Evolutionary conservation across 2,113 vertebrate genomes (phyloP), one percentile per base, ranked within the genome.

Genomic region (Catharus minimus): DNA sequence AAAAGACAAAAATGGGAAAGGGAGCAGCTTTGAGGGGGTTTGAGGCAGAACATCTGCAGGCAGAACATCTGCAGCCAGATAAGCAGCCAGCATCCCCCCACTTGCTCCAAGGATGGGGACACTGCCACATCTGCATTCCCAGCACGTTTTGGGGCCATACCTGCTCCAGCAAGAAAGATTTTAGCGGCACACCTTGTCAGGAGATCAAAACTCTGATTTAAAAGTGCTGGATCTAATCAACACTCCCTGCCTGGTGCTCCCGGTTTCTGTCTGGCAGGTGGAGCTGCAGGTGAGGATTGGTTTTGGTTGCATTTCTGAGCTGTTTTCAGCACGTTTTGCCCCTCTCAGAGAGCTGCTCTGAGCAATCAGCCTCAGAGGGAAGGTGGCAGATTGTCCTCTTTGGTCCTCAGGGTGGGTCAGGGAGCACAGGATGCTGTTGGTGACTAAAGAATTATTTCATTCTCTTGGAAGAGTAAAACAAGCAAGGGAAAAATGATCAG

Each of bases 141-240:
- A 43, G 36, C 32, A 5, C 0, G 3, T 23, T 46, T 43, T 14
- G 16, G 61, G 21, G 32, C 24, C 36, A 1, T 4, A 27, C 10
- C 27, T 52, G 52, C 47, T 58, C 52, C 8, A 57, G 49, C 30
- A 27, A 65, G 60, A 2, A 3, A 15, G 1, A 7, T 41, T 61
- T 65, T 3, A 41, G 52, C 86, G 43, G 44, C 28, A 39, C 43
- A 21, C 23, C 32, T 56, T 14, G 6, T 49, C 88, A 73, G 50
- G 38, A 81, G 53, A 38, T 47, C 55, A 74, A 53, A 87, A 38
- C 28, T 41, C 30, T 15, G 47, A 71, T 41, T 28, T 32, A 33
- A 30, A 74, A 69, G 56, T 24, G 44, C 39, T 52, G 77, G 77
- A 22, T 28, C 1, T 21, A 74, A 58, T 52, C 49, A 57, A 13